Evolutionary conservation across 1,140 invertebrate genomes (phyloP).

Genomic region (Diprion similis): DNA sequence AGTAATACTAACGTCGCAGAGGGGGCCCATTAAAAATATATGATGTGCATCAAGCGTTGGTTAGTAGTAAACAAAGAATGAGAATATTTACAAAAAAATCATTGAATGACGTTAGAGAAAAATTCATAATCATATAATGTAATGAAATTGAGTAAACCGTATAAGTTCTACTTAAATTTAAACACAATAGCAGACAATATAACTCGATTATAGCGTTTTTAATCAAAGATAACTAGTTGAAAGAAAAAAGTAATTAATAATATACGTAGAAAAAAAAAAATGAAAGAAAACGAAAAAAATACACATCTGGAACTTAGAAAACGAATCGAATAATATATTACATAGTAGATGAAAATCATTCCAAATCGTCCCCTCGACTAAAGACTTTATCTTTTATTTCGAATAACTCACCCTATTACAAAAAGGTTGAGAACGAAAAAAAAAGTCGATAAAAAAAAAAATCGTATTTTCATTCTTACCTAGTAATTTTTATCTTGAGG

Average conservation of each 20-base stretch:
- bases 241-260: neutral
- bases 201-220: slow-evolving; percentile 37
- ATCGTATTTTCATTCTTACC: neutral
- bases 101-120: no score
- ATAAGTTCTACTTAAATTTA: neutral
- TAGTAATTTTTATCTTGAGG: neutral
- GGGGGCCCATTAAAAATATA: neutral
- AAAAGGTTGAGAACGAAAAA: neutral
- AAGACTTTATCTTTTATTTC: neutral
- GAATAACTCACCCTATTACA: neutral
- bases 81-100: neutral
- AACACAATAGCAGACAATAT: slow-evolving; percentile 5
- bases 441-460: neutral
- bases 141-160: neutral
- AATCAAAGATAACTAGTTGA: slow-evolving; percentile 40
- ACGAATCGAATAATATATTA: no score
- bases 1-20: neutral
- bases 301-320: no score
- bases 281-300: neutral
- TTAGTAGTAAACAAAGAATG: neutral
- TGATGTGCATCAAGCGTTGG: neutral
- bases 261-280: neutral
- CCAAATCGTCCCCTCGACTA: slow-evolving; percentile 6
- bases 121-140: no score
- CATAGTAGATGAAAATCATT: neutral